A percentile compares a stretch with the other conserved stretches of the same genome.
These are phyloP conservation scores for Megaceryle alcyon DNA, from an alignment of 2,797 vertebrate genomes.

Conservation along the genomic window DNA sequence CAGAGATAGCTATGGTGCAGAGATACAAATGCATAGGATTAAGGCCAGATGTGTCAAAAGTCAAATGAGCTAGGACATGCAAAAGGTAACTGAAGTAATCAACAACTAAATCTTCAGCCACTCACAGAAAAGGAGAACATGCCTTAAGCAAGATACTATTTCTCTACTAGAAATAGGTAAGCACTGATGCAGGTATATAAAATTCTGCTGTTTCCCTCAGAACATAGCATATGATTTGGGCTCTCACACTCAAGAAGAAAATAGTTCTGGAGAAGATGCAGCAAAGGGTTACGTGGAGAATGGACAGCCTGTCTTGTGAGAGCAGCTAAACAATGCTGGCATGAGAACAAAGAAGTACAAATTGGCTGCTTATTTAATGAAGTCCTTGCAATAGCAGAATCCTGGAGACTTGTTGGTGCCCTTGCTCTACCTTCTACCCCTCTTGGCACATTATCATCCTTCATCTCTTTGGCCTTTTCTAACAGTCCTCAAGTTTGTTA, in stretches of 20 bases:
- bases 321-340: constrained; percentile 23
- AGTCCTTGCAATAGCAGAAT: background rate
- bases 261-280: background rate
- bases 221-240: background rate
- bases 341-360: background rate
- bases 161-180: background rate
- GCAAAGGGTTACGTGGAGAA: background rate
- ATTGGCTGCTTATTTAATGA: background rate
- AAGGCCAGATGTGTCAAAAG: background rate
- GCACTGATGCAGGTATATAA: background rate
- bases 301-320: background rate
- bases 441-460: background rate
- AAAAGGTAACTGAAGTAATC: background rate
- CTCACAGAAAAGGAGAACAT: background rate
- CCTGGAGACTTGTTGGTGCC: background rate
- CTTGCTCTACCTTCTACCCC: background rate
- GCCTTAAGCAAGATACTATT: background rate
- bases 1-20: background rate
- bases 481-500: background rate
- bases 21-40: background rate
- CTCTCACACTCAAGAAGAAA: background rate
- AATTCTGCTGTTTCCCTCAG: background rate
- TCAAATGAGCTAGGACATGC: background rate
- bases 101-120: background rate
- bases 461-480: background rate